Evolutionary conservation across 2,888 invertebrate genomes (phyloP), one percentile per base, ranked within the genome.

Genomic region (Mythimna pallens): DNA sequence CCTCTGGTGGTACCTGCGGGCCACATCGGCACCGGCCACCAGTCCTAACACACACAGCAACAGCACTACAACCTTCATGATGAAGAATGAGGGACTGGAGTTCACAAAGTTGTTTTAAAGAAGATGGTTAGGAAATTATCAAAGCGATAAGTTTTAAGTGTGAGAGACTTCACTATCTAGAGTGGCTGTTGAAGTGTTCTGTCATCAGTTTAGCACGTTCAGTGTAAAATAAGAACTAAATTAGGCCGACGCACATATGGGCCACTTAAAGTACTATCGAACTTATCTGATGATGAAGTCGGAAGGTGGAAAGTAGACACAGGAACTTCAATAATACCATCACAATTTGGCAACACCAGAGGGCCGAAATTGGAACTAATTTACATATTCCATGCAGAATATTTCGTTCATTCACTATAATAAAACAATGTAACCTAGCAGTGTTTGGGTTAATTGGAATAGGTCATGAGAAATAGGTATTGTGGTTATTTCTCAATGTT

Each of bases 341-440:
- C 82, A 81, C 71, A 78, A 82, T 82, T 78, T 81, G 81, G 81
- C 81, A 82, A 78, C 82, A 75, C 75, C 52, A 74, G 61, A 65
- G 70, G 80, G 65, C 50, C 59, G 59, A 63, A 77, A 70, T 72
- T 69, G 73, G 50, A 67, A 67, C 75, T 67, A 78, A 83, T 83
- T 72, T 83, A 66, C 78, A 83, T 83, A 81, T 75, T 77, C 59
- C 83, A 80, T 73, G 77, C 72, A 69, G 69, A 75, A 75, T 84
- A 80, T 84, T 75, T 71, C 61, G 82, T 80, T 81, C 80, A 67
- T 81, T 73, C 78, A 59, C 47, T 77, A 78, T 82, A 84, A 84
- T 76, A 25, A 25, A 25, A 25, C 25, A 25, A 25, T 25, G 25
- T 25, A 25, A 25, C 25, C 25, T 25, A 25, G 25, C 25, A 25